Conservation (phyloP, 1,140 invertebrate species). For the Neodiprion pinetum region DNA sequence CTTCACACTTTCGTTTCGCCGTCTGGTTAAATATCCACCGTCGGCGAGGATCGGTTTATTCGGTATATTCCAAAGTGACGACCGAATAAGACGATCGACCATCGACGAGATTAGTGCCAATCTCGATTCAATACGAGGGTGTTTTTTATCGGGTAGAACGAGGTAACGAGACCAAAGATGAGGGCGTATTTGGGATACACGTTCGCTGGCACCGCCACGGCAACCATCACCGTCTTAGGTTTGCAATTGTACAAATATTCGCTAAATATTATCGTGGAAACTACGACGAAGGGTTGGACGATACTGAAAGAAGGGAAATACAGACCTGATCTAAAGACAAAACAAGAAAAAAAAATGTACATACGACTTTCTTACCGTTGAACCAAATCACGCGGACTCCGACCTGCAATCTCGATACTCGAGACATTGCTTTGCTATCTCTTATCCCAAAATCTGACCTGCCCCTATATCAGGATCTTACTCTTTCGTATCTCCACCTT, state of each 20-base stretch:
- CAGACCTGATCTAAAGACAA: too few species aligned
- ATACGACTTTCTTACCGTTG: background rate
- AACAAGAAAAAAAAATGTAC: too few species aligned
- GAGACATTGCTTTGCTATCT: background rate
- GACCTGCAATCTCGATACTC: background rate
- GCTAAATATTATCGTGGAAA: background rate
- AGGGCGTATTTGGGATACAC: conserved; percentile 72
- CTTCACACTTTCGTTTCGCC: conserved; percentile 7
- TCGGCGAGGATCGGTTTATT: background rate
- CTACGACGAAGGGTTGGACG: conserved; percentile 3
- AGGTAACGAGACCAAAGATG: conserved; percentile 48
- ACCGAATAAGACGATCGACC: conserved; percentile 3
- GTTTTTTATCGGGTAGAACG: background rate
- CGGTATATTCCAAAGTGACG: background rate
- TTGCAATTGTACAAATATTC: conserved; percentile 29
- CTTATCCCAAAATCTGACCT: background rate
- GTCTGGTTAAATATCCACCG: background rate
- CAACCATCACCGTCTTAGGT: conserved; percentile 67
- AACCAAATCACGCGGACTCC: background rate
- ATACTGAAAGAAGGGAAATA: conserved; percentile 10
- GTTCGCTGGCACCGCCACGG: conserved; percentile 65
- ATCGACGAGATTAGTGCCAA: conserved; percentile 1
- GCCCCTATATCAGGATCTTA: too few species aligned
- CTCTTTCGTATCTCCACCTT: too few species aligned
- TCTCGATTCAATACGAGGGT: conserved; percentile 24